Evolutionary conservation across 2,888 invertebrate genomes (phyloP), one percentile per base, ranked within the genome.

Genomic region (Mythimna albipuncta): DNA sequence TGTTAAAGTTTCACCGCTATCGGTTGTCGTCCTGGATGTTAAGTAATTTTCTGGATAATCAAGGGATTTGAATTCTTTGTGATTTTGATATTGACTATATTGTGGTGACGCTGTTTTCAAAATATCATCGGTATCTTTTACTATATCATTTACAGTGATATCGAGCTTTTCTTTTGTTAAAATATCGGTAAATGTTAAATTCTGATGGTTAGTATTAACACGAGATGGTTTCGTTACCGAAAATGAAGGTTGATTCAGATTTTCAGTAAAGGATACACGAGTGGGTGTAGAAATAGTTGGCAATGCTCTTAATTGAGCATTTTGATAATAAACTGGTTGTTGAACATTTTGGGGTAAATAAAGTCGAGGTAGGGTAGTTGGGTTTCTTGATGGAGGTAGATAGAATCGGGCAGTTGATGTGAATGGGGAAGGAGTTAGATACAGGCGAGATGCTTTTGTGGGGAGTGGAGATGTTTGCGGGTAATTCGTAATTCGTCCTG

Each of bases 91-190:
- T 75, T 91, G 88, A 63, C 86, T 89, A 66, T 90, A 90, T 64
- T 90, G 85, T 50, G 87, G 89, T 69, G 93, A 88, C 55, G 91
- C 91, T 2, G 92, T 92, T 81, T 91, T 90, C 35, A 95, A 87
- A 82, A 93, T 87, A 79, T 89, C 89, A 55, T 91, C 91, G 10
- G 96, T 96, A 72, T 95, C 93, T 87, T 92, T 92, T 4, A 96
- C 93, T 65, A 96, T 95, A 76, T 94, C 91, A 77, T 92, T 93
- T 10, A 96, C 93, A 4, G 94, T 94, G 41, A 91, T 85, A 72
- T 95, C 95, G 26, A 95, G 89, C 81, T 95, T 95, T 89, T 95
- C 92, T 86, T 94, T 95, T 6, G 95, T 94, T 64, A 95, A 83
- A 75, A 95, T 93, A 79, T 96, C 95, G 76, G 93, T 85, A 72